These are phyloP conservation scores for Hanleya hanleyi DNA, from an alignment of 2,888 invertebrate genomes.

Conservation along the genomic window DNA sequence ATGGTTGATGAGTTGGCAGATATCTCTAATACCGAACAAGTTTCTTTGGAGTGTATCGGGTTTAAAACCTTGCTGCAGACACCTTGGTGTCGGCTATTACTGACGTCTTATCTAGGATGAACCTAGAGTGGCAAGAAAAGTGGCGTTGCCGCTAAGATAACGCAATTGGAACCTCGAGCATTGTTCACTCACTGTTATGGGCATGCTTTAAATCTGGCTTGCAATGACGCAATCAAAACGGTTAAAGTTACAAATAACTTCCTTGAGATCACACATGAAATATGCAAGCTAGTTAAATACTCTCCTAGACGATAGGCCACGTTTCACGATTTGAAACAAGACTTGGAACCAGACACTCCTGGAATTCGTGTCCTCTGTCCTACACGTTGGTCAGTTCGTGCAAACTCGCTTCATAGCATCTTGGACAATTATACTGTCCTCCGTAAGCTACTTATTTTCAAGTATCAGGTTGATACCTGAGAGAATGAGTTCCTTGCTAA, in stretches of 20 bases:
- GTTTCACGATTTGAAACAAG: constrained; percentile 31
- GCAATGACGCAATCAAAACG: constrained; percentile 25
- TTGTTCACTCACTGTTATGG: constrained; percentile 38
- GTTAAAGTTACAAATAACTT: constrained; percentile 25
- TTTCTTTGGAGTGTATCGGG: too few species aligned
- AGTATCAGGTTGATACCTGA: constrained; percentile 20
- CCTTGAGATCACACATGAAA: constrained; percentile 35
- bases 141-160: not conserved
- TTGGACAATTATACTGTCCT: constrained; percentile 10
- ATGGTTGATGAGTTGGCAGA: too few species aligned
- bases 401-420: constrained; percentile 21
- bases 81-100: too few species aligned
- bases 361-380: constrained; percentile 33
- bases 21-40: too few species aligned
- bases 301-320: constrained; percentile 35
- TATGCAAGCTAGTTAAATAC: constrained; percentile 35
- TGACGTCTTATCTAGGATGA: too few species aligned
- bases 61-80: too few species aligned
- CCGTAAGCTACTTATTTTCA: too few species aligned
- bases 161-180: constrained; percentile 20
- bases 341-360: constrained; percentile 28
- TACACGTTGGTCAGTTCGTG: constrained; percentile 36
- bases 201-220: constrained; percentile 36
- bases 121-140: too few species aligned
- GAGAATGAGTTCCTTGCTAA: constrained; percentile 16